Evolutionary conservation across 2,888 invertebrate genomes (phyloP), one percentile per base, ranked within the genome.

Genomic region (Odontothrips loti): DNA sequence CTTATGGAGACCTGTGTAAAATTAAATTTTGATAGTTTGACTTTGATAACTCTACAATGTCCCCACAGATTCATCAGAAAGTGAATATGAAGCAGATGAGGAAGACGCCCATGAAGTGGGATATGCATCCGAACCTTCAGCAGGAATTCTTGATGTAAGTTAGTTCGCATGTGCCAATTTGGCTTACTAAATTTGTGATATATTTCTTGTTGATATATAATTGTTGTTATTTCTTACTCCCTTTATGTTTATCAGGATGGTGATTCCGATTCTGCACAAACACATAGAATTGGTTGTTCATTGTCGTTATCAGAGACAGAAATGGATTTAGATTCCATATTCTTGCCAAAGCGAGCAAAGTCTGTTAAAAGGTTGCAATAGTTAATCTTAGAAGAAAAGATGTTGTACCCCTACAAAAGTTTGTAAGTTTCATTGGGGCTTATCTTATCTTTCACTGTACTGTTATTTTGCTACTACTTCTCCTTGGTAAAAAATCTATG

Each of bases 51-150:
- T n/a, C n/a, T n/a, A n/a, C n/a, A n/a, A 75, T 20, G 20, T 80
- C 20, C 11, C 58, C 11, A 29, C n/a, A 81, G 79, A 81, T 47
- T 81, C 48, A 47, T 82, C 83, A 15, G 82, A 82, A 47, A 83
- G 82, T 47, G 93, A 91, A 83, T 90, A 92, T 85, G 93, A 93
- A 86, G 88, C 86, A n/a, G 88, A 88, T 83, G 89, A 89, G 83
- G 89, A 89, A 84, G 90, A 93, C 75, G 92, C 92, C 84, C 93
- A 93, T 84, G 94, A 94, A 87, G 89, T 88, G 85, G 96, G 95
- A 17, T 96, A 96, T 86, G 95, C 93, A 17, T 96, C 96, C 0
- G 96, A 96, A 88, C 96, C 96, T 81, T 92, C 92, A 12, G 90
- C 89, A 81, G 90, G 90, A 81, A 88, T 89, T 84, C 86, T 90